Percentiles rank a stretch among this genome's conserved stretches.
phyloP scores from a whole-genome alignment of 2,113 vertebrate genomes.

The Lophura nycthemera region DNA sequence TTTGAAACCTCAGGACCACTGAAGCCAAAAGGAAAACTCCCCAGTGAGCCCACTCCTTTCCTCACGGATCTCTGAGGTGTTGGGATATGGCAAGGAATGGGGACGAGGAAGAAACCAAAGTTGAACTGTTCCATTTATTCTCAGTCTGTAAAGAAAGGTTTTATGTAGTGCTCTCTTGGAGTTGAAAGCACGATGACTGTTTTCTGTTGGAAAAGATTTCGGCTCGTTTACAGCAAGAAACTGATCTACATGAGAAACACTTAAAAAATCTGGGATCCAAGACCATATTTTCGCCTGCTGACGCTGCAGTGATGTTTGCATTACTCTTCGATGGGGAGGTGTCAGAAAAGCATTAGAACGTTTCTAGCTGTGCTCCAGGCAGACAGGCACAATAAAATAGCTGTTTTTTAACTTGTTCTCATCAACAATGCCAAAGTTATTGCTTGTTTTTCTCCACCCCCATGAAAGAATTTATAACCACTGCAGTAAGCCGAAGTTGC shows the following conservation, averaged over 20 bases:
- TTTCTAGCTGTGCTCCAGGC: constrained; percentile 64
- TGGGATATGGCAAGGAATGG: neutral
- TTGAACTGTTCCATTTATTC: constrained; percentile 48
- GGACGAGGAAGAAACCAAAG: constrained; percentile 19
- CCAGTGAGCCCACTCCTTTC: neutral
- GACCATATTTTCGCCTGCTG: constrained; percentile 53
- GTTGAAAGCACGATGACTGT: constrained; percentile 62
- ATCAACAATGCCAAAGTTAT: constrained; percentile 53
- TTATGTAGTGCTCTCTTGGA: constrained; percentile 56
- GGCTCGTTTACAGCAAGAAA: constrained; percentile 62
- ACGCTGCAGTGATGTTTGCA: constrained; percentile 55
- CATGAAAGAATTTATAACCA: constrained; percentile 27
- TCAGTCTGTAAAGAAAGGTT: constrained; percentile 39
- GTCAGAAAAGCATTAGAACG: constrained; percentile 66
- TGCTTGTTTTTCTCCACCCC: constrained; percentile 50
- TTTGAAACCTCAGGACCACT: neutral
- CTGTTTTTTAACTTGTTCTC: constrained; percentile 12
- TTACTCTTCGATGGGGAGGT: constrained; percentile 28
- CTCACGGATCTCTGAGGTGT: constrained; percentile 28
- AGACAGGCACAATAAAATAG: constrained; percentile 64
- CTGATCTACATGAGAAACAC: constrained; percentile 60
- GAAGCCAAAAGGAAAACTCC: neutral
- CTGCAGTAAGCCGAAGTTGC: constrained; percentile 42
- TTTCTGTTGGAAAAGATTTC: constrained; percentile 70
- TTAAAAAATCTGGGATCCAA: constrained; percentile 48